phyloP scores from a whole-genome alignment of 2,797 vertebrate genomes.

The Meriones psammophilus region DNA sequence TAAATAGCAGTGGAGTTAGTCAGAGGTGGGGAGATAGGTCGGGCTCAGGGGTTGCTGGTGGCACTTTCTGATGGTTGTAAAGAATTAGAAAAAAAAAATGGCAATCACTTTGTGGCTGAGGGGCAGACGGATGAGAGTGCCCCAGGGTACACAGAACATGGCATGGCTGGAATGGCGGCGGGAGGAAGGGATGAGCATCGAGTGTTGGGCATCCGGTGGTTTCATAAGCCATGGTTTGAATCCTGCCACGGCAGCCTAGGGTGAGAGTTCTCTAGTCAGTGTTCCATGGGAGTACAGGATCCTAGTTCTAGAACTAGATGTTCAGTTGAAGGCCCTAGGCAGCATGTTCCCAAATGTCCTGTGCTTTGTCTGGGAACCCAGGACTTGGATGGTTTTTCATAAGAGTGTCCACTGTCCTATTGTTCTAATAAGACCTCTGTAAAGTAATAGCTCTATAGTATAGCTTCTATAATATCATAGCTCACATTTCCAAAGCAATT shows the following conservation, averaged over 20 bases:
- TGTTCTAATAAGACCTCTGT: neutral
- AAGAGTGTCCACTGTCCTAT: neutral
- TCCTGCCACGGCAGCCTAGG: neutral
- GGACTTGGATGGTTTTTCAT: neutral
- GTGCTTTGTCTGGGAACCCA: neutral
- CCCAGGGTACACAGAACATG: fast-evolving
- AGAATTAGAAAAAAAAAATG: neutral
- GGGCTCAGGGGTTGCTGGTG: neutral
- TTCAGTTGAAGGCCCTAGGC: neutral
- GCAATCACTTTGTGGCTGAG: neutral
- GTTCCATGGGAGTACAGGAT: fast-evolving
- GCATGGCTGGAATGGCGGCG: fast-evolving
- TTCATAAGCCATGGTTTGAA: neutral
- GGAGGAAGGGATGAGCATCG: too few relatives aligned
- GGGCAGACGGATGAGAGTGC: fast-evolving
- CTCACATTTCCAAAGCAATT: constrained; percentile 9
- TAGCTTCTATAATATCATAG: neutral
- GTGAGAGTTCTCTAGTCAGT: neutral
- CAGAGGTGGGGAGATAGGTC: neutral
- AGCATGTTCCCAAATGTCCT: neutral
- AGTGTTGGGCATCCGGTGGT: neutral
- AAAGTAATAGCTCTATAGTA: too few relatives aligned
- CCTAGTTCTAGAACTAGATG: neutral
- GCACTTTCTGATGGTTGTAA: neutral
- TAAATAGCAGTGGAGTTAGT: too few relatives aligned